phyloP scores from a whole-genome alignment of 2,797 vertebrate species.

The Hirundo rustica region DNA sequence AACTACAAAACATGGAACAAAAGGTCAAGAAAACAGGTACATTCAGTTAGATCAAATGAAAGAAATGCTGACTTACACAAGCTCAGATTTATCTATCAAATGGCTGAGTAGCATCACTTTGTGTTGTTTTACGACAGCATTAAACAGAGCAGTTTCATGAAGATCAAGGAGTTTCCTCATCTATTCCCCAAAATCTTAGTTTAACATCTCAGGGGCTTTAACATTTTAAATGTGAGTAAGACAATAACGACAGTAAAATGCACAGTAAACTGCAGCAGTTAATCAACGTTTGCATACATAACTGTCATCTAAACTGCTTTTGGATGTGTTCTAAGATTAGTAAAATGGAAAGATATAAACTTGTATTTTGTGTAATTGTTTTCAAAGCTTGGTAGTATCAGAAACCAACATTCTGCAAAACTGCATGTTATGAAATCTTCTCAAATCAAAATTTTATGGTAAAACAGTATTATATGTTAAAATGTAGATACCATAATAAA shows the following conservation, averaged over 20 bases:
- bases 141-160: not conserved
- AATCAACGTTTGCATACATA: not conserved
- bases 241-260: not conserved
- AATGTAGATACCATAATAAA: not conserved
- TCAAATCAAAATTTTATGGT: not conserved
- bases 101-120: not conserved
- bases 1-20: not conserved
- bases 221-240: not conserved
- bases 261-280: not conserved
- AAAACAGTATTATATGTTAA: not conserved
- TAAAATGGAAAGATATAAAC: not conserved
- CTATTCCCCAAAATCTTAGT: not conserved
- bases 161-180: not conserved
- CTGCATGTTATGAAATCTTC: not conserved
- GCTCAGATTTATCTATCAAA: not conserved
- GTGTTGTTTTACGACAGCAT: not conserved
- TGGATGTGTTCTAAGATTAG: not conserved
- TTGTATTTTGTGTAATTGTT: not conserved
- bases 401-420: not conserved
- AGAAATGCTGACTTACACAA: not conserved
- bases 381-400: not conserved
- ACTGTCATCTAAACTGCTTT: not conserved
- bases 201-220: accelerated
- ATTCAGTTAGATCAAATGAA: not conserved
- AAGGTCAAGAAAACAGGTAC: not conserved